Evolutionary conservation across 2,113 vertebrate species (phyloP), one percentile per base, ranked within the genome.

Genomic region (Melanocharis versteri): DNA sequence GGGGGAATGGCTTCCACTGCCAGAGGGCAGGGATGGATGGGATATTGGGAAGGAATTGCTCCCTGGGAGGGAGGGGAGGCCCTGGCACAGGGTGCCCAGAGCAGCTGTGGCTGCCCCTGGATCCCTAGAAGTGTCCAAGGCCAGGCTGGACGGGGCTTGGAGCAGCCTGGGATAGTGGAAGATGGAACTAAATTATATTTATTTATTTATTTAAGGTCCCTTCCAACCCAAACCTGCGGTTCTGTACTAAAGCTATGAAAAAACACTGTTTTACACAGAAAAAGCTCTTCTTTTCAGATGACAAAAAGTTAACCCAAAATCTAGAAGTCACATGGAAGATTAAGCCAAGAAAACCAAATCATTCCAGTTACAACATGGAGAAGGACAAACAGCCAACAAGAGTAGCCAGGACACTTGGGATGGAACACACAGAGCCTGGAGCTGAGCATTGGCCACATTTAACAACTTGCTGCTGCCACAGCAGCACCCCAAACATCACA

Each of bases 101-200:
- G 68, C 9, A 89, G 37, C 78, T 89, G 60, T 3, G 78, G 45
- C 53, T 89, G 61, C 53, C n/a, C 69, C 78, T 85, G 82, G 50
- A 75, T 30, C 53, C 39, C 61, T 75, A 69, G 39, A 0, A 82
- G 53, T 53, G 69, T 0, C 45, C 78, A 20, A 68, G 39, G 60
- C 33, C 60, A 26, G 39, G 53, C 0, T 89, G 69, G n/a, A 50
- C 0, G 1, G 20, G 37, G 20, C 11, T 69, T 11, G 68, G 15
- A 83, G 14, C n/a, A 35, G 0, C 13, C 39, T 76, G 61, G 30
- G 24, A 30, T 0, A 0, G 47, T 61, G 21, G 11, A 9, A 76
- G 31, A 45, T 40, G 20, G 30, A 16, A 31, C 6, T 10, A 24
- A 66, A 39, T n/a, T 0, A 20, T 17, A 39, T 75, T n/a, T n/a